Percentiles rank a stretch among this genome's conserved stretches.
These are phyloP conservation scores for Bombus huntii DNA, from an alignment of 1,140 invertebrate genomes.

Conservation along the genomic window DNA sequence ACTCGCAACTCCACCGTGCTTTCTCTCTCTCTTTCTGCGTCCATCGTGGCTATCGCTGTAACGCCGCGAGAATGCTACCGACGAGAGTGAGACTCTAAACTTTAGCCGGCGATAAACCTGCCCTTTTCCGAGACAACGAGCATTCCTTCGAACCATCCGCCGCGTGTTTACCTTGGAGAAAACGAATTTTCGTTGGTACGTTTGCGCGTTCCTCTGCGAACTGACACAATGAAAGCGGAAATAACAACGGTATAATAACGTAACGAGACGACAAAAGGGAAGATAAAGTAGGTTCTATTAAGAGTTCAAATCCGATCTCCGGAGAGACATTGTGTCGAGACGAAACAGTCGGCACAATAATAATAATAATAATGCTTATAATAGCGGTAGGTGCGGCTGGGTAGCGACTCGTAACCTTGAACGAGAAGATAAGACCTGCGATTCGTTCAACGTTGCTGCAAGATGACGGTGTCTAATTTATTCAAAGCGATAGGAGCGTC, in stretches of 20 bases:
- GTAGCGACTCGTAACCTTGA: slow-evolving; percentile 17
- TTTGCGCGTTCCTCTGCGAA: neutral
- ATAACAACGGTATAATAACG: slow-evolving; percentile 10
- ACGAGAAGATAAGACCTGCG: slow-evolving; percentile 5
- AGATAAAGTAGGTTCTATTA: slow-evolving; percentile 14
- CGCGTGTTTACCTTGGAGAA: neutral
- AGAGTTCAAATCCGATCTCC: neutral
- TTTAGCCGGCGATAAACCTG: neutral
- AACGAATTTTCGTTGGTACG: neutral
- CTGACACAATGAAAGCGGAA: neutral
- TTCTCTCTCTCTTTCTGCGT: too few species aligned
- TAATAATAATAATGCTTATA: slow-evolving; percentile 18
- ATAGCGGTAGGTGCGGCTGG: slow-evolving; percentile 16
- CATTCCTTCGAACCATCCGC: too few species aligned
- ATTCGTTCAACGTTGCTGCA: slow-evolving; percentile 24
- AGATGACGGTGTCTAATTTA: slow-evolving; percentile 34
- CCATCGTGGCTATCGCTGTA: too few species aligned
- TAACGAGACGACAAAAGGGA: slow-evolving; percentile 9
- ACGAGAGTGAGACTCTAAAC: neutral
- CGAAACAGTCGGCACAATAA: slow-evolving; percentile 10
- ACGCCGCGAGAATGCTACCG: neutral
- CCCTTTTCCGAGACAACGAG: too few species aligned
- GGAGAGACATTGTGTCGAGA: neutral
- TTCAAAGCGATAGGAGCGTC: neutral
- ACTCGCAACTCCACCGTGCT: neutral